Conservation (phyloP, 2,113 vertebrate genomes). For the Pao palembangensis region DNA sequence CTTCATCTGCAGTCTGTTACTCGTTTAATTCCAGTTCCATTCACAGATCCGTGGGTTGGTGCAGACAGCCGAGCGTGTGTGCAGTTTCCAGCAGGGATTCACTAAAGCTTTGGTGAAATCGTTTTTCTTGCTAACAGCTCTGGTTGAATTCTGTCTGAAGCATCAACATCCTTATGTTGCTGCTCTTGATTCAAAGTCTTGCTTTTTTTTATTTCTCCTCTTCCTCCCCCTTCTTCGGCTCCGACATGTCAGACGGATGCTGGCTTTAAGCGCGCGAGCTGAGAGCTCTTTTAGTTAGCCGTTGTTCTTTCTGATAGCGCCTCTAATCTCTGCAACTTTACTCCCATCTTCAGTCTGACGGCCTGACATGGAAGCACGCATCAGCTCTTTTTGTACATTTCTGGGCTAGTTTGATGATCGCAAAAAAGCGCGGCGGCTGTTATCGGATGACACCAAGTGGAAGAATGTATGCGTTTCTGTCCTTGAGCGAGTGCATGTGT, state of each 20-base stretch:
- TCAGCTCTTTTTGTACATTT: conserved; percentile 7
- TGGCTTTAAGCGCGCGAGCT: conserved; percentile 51
- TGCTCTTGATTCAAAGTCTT: background rate
- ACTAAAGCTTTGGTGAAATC: conserved; percentile 2
- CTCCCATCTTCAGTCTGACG: conserved; percentile 33
- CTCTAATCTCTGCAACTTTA: conserved; percentile 48
- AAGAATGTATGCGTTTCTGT: conserved; percentile 19
- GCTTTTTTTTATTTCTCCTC: conserved; percentile 10
- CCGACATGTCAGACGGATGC: conserved; percentile 47
- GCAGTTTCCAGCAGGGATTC: background rate
- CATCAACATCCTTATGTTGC: no score
- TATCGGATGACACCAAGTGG: background rate
- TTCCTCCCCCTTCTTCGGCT: conserved; percentile 11
- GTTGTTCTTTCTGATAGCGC: conserved; percentile 54
- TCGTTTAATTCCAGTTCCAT: conserved; percentile 52
- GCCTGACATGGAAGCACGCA: conserved; percentile 21
- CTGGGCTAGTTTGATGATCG: background rate
- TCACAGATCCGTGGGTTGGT: conserved; percentile 52
- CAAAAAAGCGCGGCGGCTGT: no score
- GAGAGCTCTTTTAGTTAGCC: conserved; percentile 66
- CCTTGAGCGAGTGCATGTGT: conserved; percentile 22
- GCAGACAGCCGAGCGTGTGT: conserved; percentile 28
- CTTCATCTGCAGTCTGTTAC: conserved; percentile 48
- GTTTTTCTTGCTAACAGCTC: background rate
- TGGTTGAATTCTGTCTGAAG: no score